phyloP scores from a whole-genome alignment of 2,888 invertebrate genomes.

The Dasypolia templi region DNA sequence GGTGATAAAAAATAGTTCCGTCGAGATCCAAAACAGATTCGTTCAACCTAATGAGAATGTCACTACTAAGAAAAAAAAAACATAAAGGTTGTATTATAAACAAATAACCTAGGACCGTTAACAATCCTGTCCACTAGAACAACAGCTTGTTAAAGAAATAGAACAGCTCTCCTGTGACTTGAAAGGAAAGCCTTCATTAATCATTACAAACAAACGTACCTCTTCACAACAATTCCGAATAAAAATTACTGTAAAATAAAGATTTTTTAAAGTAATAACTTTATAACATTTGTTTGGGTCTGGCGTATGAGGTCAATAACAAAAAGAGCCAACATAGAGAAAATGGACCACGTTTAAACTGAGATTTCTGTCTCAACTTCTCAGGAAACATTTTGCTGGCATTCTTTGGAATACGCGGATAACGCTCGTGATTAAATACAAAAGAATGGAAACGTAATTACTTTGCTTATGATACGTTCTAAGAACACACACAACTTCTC shows the following conservation, averaged over 20 bases:
- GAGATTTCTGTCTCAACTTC: constrained; percentile 18
- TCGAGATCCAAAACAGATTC: background rate
- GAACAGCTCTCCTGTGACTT: constrained; percentile 28
- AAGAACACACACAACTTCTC: constrained; percentile 10
- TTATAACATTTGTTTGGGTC: constrained; percentile 47
- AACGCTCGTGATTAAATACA: constrained; percentile 13
- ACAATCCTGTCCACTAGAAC: constrained; percentile 1
- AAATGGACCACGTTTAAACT: constrained; percentile 5
- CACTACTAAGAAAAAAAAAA: background rate
- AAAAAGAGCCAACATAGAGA: constrained; percentile 27
- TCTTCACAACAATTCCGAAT: constrained; percentile 42
- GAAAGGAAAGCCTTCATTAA: constrained; percentile 48
- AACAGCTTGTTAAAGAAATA: constrained; percentile 30
- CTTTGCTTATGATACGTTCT: constrained; percentile 17
- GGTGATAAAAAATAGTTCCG: background rate
- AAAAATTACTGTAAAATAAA: constrained; percentile 54
- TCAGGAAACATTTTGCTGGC: constrained; percentile 2
- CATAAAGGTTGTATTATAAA: background rate
- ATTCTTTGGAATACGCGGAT: constrained; percentile 16
- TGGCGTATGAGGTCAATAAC: constrained; percentile 17
- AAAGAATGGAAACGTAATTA: constrained; percentile 17
- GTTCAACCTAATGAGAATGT: constrained; percentile 4
- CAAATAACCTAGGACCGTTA: background rate
- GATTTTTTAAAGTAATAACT: constrained; percentile 46
- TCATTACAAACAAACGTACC: constrained; percentile 53